These are phyloP conservation scores for Prosapia bicincta DNA, from an alignment of 2,888 invertebrate species.

Conservation along the genomic window DNA sequence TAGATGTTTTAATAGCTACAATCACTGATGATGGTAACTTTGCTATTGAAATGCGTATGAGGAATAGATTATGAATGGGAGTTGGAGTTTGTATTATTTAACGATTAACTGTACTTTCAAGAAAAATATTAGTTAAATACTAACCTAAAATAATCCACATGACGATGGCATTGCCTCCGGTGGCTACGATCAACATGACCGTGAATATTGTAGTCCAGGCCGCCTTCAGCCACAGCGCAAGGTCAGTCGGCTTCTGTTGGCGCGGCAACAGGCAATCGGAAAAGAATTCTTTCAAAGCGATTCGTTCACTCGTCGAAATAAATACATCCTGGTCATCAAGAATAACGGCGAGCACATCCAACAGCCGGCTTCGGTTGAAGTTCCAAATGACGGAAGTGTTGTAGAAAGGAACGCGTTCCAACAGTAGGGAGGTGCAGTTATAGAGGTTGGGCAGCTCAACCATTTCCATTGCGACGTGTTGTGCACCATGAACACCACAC, in stretches of 20 bases:
- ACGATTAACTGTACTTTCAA: no score
- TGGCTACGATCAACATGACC: constrained; percentile 41
- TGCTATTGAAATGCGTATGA: no score
- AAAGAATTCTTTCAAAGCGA: constrained; percentile 25
- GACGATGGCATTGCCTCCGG: constrained; percentile 53
- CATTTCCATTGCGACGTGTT: constrained; percentile 3
- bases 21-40: no score
- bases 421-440: constrained; percentile 34
- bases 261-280: constrained; percentile 43
- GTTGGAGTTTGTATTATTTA: no score
- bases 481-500: background rate
- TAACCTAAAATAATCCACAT: constrained; percentile 55
- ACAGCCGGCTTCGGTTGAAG: constrained; percentile 32
- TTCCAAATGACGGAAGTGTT: constrained; percentile 19
- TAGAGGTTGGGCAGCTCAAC: constrained; percentile 31
- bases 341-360: constrained; percentile 26
- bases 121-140: no score
- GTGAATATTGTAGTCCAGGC: constrained; percentile 40
- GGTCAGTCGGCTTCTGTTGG: constrained; percentile 56
- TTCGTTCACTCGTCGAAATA: constrained; percentile 23
- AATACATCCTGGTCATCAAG: constrained; percentile 25
- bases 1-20: no score
- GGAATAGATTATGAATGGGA: no score
- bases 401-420: constrained; percentile 31
- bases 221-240: constrained; percentile 45